These are phyloP conservation scores for Hiodon tergisus DNA, from an alignment of 2,113 vertebrate species.

Conservation along the genomic window DNA sequence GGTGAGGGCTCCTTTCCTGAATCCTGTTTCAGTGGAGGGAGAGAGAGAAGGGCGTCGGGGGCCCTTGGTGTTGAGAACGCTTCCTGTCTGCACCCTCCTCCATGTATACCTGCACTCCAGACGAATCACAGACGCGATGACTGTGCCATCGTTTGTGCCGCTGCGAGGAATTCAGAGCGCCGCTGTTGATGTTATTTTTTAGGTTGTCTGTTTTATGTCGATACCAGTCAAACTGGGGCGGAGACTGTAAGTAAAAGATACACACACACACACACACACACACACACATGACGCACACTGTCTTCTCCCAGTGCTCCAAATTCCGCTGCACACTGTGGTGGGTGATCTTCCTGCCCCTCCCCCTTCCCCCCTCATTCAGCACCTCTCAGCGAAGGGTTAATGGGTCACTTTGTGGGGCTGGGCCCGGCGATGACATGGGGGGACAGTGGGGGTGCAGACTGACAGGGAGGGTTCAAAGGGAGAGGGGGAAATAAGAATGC, in stretches of 20 bases:
- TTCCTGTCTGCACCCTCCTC: constrained; percentile 15
- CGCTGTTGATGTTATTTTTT: constrained; percentile 16
- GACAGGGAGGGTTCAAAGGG: neutral
- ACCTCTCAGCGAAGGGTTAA: constrained; percentile 16
- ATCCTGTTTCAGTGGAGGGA: neutral
- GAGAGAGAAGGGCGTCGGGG: neutral
- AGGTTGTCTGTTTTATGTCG: constrained; percentile 6
- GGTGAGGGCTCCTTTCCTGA: neutral
- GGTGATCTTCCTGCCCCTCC: neutral
- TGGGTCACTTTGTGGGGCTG: constrained; percentile 18
- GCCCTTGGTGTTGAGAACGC: neutral
- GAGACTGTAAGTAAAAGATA: neutral
- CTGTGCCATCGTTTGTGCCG: neutral
- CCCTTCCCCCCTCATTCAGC: constrained; percentile 2
- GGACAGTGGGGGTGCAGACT: constrained; percentile 1
- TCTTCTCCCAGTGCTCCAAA: neutral
- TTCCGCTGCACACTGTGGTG: neutral
- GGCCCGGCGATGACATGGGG: neutral
- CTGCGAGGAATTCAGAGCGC: neutral
- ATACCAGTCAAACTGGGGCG: neutral
- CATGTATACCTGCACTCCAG: neutral
- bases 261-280: neutral
- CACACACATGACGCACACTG: too few species aligned
- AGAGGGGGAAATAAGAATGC: neutral
- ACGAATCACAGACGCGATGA: constrained; percentile 10